Evolutionary conservation across 2,888 invertebrate genomes (phyloP).

Genomic region (Caenorhabditis becei): DNA sequence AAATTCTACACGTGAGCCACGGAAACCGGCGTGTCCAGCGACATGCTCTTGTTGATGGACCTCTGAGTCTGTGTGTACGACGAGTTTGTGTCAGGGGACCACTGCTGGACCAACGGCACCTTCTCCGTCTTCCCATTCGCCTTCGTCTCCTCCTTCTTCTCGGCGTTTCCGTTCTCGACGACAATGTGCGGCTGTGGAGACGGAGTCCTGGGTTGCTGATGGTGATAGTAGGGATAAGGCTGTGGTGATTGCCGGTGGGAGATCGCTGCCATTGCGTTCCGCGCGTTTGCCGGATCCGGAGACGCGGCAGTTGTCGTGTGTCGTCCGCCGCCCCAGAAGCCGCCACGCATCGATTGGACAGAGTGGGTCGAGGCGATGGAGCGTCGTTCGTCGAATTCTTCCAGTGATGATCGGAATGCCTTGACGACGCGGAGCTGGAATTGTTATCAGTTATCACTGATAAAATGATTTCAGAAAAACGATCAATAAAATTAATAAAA

Average conservation of each 20-base stretch:
- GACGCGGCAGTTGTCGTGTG: constrained; percentile 66
- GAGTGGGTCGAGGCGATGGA: constrained; percentile 97
- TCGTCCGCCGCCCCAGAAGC: constrained; percentile 63
- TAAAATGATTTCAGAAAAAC: too few relatives aligned
- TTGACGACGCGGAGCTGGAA: constrained; percentile 98
- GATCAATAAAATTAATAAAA: constrained; percentile 8
- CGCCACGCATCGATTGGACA: constrained; percentile 84
- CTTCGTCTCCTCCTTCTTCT: constrained; percentile 10
- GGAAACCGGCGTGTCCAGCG: constrained; percentile 79
- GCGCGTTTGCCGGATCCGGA: constrained; percentile 67
- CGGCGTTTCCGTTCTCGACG: constrained; percentile 74
- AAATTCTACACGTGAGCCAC: constrained; percentile 78
- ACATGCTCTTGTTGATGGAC: constrained; percentile 79
- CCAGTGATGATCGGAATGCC: constrained; percentile 99
- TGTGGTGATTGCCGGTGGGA: constrained; percentile 77
- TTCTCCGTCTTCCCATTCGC: constrained; percentile 64
- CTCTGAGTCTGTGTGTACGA: constrained; percentile 67
- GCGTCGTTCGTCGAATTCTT: constrained; percentile 99
- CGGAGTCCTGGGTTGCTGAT: constrained; percentile 75
- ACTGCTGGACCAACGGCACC: constrained; percentile 81
- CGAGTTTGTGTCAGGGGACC: constrained; percentile 73
- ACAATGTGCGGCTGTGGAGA: constrained; percentile 76
- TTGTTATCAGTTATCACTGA: too few relatives aligned
- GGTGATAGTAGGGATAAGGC: constrained; percentile 80
- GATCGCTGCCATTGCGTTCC: constrained; percentile 70